These are phyloP conservation scores for Amphiprion percula DNA, from an alignment of 2,113 vertebrate species.

Conservation along the genomic window DNA sequence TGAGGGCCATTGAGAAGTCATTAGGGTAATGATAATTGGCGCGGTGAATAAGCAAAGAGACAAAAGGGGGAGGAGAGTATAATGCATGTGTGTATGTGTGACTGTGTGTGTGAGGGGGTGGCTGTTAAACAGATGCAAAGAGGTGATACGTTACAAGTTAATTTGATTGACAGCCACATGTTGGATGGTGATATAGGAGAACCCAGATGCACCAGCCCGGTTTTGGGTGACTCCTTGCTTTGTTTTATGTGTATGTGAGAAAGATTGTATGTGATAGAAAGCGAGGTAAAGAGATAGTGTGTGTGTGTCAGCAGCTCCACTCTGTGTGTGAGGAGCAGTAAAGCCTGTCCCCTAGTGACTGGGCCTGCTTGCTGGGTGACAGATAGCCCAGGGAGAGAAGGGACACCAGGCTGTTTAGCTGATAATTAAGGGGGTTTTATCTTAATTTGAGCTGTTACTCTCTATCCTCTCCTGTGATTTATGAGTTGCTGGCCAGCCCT, in stretches of 20 bases:
- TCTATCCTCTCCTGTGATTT: conserved; percentile 88
- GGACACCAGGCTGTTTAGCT: conserved; percentile 84
- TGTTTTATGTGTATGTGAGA: conserved; percentile 10
- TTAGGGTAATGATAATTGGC: conserved; percentile 84
- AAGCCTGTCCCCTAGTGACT: conserved; percentile 74
- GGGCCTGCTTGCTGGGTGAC: conserved; percentile 74
- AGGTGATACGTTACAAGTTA: conserved; percentile 59
- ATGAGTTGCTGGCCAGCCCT: conserved; percentile 73
- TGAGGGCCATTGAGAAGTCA: conserved; percentile 80
- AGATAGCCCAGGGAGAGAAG: conserved; percentile 71
- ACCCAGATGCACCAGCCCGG: not conserved
- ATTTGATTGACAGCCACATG: conserved; percentile 71
- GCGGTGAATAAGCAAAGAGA: conserved; percentile 81
- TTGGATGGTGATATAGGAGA: conserved; percentile 10
- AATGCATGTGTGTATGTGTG: conserved; percentile 15
- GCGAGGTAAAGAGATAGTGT: not conserved
- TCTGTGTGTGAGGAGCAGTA: conserved; percentile 71
- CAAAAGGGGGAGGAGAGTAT: conserved; percentile 59
- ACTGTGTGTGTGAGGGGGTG: conserved; percentile 12
- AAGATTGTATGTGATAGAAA: conserved; percentile 10
- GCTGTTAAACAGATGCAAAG: conserved; percentile 40
- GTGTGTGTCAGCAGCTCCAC: conserved; percentile 48
- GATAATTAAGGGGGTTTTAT: conserved; percentile 87
- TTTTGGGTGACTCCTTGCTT: conserved; percentile 4
- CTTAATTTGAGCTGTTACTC: conserved; percentile 90